Base-by-base conservation (phyloP, 2,888 invertebrate genomes). In the Entomobrya multifasciata region DNA sequence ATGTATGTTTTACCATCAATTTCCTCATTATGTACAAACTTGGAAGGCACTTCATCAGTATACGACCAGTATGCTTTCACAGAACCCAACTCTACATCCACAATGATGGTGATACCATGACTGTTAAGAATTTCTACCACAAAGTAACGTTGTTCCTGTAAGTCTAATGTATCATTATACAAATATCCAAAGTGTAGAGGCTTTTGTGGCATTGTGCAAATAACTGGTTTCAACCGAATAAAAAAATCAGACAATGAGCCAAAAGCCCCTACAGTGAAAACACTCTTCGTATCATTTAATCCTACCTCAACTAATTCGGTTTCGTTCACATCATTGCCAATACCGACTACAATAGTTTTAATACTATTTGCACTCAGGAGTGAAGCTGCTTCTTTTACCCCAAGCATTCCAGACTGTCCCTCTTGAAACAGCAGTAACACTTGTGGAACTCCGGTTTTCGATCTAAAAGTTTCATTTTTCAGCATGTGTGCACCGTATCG, bases 131-230 rank as follows among this genome's bases (percentile, higher is more conserved):
- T 60, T 44, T 67, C 70, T 30, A 84, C 78, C 11, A 65, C 13
- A 57, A 81, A 90, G 47, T 81, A 85, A 11, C 90, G 25, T 10
- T 60, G 74, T 57, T 89, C 88, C 49, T 74, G 25, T 44, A 47
- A 10, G 2, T 15, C 67, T 10, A 90, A n/a, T 11, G 17, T 30
- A 15, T 88, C 90, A 20, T 0, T n/a, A n/a, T 81, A 72, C 1
- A 8, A 17, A 36, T 70, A 55, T 17, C 44, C 81, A 5, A 41
- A 0, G 8, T 8, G 1, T 25, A 81, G 22, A 0, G 89, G 88
- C 52, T 72, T 72, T 60, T 86, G 84, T 6, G 89, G 80, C n/a
- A 88, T 60, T 20, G 78, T 70, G 49, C 89, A 90, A n/a, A 87
- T 27, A 72, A 5, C 49, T 74, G 4, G 67, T 3, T 80, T 87